phyloP scores from a whole-genome alignment of 2,797 vertebrate species.

The Champsocephalus esox region DNA sequence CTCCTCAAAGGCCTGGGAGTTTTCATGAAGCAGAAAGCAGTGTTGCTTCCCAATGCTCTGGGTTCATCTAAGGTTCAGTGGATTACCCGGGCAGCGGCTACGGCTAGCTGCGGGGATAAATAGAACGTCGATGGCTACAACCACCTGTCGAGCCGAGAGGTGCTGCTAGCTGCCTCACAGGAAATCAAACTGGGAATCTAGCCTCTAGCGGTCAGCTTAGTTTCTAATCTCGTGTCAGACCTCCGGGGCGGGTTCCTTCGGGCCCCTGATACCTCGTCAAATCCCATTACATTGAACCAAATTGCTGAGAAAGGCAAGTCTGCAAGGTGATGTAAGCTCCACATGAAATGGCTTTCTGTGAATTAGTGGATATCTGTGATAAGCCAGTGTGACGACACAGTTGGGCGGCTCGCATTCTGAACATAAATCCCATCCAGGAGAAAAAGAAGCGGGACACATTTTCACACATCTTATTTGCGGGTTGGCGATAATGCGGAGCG shows the following conservation, averaged over 20 bases:
- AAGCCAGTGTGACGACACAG: slow-evolving; percentile 8
- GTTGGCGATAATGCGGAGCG: not conserved
- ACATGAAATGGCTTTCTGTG: slow-evolving; percentile 28
- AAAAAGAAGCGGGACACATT: not conserved
- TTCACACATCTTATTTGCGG: slow-evolving; percentile 8
- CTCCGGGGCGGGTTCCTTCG: not conserved
- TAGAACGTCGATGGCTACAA: slow-evolving; percentile 16
- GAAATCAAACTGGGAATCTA: slow-evolving; percentile 24
- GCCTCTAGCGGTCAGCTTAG: slow-evolving; percentile 7
- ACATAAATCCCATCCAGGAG: not conserved
- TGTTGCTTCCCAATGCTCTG: not conserved
- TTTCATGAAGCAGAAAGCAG: slow-evolving; percentile 16
- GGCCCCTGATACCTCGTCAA: slow-evolving; percentile 25
- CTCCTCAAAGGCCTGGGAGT: not conserved
- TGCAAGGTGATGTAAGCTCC: not conserved
- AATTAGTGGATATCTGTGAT: slow-evolving; percentile 15
- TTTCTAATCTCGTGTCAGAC: slow-evolving; percentile 30
- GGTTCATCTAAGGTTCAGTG: slow-evolving; percentile 45
- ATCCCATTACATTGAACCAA: slow-evolving; percentile 21
- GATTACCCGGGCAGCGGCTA: slow-evolving; percentile 31
- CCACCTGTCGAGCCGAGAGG: slow-evolving; percentile 28
- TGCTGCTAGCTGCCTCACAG: not conserved
- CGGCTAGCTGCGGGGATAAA: slow-evolving; percentile 33
- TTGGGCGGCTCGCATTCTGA: not conserved
- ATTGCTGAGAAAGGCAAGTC: slow-evolving; percentile 24